phyloP scores from a whole-genome alignment of 2,888 invertebrate genomes.

The Stenodera caucasica region DNA sequence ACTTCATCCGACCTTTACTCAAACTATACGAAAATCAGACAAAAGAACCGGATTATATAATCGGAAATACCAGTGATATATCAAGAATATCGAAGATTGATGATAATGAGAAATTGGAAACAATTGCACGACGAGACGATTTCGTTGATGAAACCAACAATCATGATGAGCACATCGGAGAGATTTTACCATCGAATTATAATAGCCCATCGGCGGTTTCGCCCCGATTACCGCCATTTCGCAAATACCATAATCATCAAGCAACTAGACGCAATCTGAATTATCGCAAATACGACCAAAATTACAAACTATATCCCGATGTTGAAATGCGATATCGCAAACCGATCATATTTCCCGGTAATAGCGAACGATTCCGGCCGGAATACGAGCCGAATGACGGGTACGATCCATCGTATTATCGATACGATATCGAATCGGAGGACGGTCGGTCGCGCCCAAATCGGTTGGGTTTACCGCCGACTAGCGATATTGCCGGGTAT shows the following conservation, averaged over 20 bases:
- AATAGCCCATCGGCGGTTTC: conserved; percentile 26
- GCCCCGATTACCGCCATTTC: not conserved
- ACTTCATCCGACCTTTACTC: conserved; percentile 50
- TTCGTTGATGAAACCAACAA: conserved; percentile 32
- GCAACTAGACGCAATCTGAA: conserved; percentile 8
- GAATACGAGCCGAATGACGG: conserved; percentile 43
- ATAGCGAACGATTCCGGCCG: conserved; percentile 36
- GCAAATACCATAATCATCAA: conserved; percentile 10
- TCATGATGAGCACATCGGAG: conserved; percentile 53
- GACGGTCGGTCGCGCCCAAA: conserved; percentile 30
- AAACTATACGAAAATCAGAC: conserved; percentile 46
- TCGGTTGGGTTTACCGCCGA: conserved; percentile 31
- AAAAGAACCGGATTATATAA: conserved; percentile 34
- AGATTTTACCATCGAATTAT: conserved; percentile 50
- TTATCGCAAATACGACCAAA: not conserved
- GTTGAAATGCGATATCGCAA: conserved; percentile 19
- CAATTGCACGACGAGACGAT: conserved; percentile 34
- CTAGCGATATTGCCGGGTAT: conserved; percentile 35
- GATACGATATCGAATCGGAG: conserved; percentile 24
- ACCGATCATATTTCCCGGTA: conserved; percentile 36
- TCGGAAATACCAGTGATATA: conserved; percentile 31
- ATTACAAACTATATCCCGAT: conserved; percentile 21
- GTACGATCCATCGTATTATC: conserved; percentile 23
- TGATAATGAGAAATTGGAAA: too few species aligned
- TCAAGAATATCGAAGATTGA: conserved; percentile 45